A percentile compares a stretch with the other conserved stretches of the same genome.
Evolutionary conservation across 2,797 vertebrate species (phyloP).

Genomic region (Chiloscyllium punctatum): DNA sequence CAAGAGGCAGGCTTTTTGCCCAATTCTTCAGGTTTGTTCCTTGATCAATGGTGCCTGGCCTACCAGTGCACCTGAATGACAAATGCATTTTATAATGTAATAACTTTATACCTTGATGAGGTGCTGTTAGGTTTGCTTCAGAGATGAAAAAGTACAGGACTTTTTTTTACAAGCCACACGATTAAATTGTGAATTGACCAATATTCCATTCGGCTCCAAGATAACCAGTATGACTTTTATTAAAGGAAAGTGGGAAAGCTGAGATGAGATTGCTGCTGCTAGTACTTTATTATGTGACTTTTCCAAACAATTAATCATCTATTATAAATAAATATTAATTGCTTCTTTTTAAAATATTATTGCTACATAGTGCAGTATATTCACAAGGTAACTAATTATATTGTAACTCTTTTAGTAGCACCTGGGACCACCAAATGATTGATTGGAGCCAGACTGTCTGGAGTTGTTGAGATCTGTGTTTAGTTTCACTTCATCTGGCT

Average conservation of each 20-base stretch:
- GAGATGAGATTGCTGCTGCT: not conserved
- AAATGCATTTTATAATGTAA: not conserved
- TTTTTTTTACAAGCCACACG: not conserved
- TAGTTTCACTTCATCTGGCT: slow-evolving; percentile 10
- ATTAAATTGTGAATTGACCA: not conserved
- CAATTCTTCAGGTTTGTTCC: not conserved
- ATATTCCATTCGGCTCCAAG: not conserved
- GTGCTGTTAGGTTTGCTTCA: slow-evolving; percentile 5
- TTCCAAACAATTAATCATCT: not conserved
- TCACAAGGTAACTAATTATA: not conserved
- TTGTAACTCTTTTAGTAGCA: slow-evolving; percentile 15
- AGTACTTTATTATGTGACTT: not conserved
- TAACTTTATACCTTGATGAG: slow-evolving; percentile 6
- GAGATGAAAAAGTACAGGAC: slow-evolving; percentile 21
- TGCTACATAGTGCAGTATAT: not conserved
- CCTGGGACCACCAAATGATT: slow-evolving; percentile 2
- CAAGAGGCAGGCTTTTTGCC: not conserved
- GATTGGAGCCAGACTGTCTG: slow-evolving; percentile 13
- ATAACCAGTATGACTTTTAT: not conserved
- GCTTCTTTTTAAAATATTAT: not conserved
- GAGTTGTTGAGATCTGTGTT: not conserved
- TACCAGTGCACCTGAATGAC: not conserved
- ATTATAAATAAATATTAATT: not conserved
- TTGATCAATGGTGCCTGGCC: not conserved
- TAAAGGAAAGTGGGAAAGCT: not conserved